These are phyloP conservation scores for Mandrillus leucophaeus DNA, from an alignment of 2,113 vertebrate genomes.

Conservation along the genomic window DNA sequence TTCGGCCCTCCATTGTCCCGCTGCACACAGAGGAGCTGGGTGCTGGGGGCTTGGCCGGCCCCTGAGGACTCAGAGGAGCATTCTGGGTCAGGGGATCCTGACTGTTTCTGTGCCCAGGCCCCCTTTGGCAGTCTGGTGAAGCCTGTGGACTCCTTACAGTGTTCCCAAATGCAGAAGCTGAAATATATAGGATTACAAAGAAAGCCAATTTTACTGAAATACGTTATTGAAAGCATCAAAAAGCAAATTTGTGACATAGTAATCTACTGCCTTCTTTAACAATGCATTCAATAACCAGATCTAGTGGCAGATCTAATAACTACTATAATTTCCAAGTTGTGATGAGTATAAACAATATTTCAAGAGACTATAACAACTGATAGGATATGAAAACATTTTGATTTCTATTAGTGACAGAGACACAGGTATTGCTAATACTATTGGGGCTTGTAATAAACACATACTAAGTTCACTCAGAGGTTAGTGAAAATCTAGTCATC, in stretches of 20 bases:
- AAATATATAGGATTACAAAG: neutral
- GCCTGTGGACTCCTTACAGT: neutral
- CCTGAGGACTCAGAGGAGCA: neutral
- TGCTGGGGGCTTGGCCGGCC: neutral
- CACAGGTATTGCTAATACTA: neutral
- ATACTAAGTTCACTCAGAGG: neutral
- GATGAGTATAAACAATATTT: neutral
- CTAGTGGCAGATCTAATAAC: neutral
- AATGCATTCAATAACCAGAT: neutral
- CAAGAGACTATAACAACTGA: neutral
- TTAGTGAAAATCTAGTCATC: neutral
- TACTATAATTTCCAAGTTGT: neutral
- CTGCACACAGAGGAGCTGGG: neutral
- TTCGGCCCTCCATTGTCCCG: neutral
- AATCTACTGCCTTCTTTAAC: neutral
- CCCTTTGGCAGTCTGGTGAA: neutral
- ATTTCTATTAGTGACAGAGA: neutral
- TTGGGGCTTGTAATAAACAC: neutral
- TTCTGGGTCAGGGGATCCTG: no score
- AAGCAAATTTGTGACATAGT: neutral
- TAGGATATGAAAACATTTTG: neutral
- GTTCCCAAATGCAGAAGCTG: neutral
- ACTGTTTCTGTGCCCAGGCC: neutral
- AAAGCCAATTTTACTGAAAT: conserved; percentile 6
- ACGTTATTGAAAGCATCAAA: neutral